phyloP scores from a whole-genome alignment of 2,888 invertebrate species.

The Caenorhabditis sinica region DNA sequence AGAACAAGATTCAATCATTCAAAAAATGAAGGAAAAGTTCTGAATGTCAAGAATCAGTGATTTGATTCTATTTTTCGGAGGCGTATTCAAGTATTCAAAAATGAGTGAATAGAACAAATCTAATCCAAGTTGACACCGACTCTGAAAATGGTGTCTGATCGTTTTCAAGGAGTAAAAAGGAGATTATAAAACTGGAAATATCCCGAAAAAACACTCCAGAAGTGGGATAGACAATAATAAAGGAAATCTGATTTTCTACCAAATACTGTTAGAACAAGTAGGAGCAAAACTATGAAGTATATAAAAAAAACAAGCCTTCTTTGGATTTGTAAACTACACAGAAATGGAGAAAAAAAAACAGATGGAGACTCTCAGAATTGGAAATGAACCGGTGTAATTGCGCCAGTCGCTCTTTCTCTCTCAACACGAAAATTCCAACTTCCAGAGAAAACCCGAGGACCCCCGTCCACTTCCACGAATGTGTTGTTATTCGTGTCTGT shows the following conservation, averaged over 20 bases:
- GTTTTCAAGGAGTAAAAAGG: constrained; percentile 9
- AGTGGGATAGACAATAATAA: background rate
- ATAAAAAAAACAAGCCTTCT: too few relatives aligned
- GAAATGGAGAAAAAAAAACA: background rate
- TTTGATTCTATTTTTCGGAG: constrained; percentile 24
- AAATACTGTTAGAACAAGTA: too few relatives aligned
- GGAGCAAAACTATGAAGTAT: too few relatives aligned
- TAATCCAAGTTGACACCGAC: constrained; percentile 31
- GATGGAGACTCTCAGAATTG: constrained; percentile 10
- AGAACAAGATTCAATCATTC: background rate
- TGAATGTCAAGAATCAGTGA: constrained; percentile 18
- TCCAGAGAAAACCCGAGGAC: constrained; percentile 14
- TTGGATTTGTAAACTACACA: background rate
- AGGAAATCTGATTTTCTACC: background rate
- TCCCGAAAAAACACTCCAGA: background rate
- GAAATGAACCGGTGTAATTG: constrained; percentile 19
- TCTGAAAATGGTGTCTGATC: constrained; percentile 29
- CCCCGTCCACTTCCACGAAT: constrained; percentile 5
- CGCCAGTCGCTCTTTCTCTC: background rate
- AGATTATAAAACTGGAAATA: constrained; percentile 7
- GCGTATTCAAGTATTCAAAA: constrained; percentile 17
- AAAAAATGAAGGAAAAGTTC: background rate
- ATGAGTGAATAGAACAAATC: constrained; percentile 23
- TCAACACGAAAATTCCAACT: constrained; percentile 15
- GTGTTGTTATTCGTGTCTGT: constrained; percentile 7